These are phyloP conservation scores for Vespertilio murinus DNA, from an alignment of 2,797 vertebrate species.

Conservation along the genomic window DNA sequence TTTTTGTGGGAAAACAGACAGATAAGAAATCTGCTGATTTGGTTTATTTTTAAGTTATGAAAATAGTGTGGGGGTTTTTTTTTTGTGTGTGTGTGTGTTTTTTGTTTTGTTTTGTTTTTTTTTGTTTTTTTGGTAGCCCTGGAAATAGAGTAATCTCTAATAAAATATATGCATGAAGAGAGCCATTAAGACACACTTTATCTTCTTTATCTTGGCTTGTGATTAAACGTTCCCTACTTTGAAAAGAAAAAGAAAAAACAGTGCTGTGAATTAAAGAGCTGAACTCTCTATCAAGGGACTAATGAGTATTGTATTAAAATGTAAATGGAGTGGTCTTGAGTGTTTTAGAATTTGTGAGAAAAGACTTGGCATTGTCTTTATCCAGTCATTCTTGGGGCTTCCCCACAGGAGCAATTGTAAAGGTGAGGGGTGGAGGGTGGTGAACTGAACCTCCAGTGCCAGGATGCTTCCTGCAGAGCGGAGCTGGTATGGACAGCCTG, in stretches of 20 bases:
- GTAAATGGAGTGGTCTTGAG: conserved; percentile 57
- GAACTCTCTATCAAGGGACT: conserved; percentile 61
- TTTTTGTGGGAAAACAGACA: conserved; percentile 31
- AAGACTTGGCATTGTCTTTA: conserved; percentile 59
- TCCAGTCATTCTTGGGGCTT: conserved; percentile 9
- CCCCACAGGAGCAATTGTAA: background rate
- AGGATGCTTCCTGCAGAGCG: background rate
- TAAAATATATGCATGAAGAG: conserved; percentile 41
- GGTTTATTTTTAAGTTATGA: conserved; percentile 59
- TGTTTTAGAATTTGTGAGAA: conserved; percentile 63
- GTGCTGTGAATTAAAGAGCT: conserved; percentile 54
- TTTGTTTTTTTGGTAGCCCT: conserved; percentile 34
- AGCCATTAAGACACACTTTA: conserved; percentile 63
- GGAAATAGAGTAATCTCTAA: conserved; percentile 52
- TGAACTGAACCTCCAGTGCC: background rate
- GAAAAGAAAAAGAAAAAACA: background rate
- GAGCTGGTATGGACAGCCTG: background rate
- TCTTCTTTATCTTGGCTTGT: conserved; percentile 64
- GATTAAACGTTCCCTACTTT: conserved; percentile 61
- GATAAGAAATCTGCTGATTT: conserved; percentile 48
- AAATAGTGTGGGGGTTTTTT: too few species aligned
- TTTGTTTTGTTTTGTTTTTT: too few species aligned
- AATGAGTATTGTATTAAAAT: conserved; percentile 68
- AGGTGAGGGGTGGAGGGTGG: background rate
- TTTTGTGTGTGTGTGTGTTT: too few species aligned